These are phyloP conservation scores for Dryomyza anilis DNA, from an alignment of 2,888 invertebrate species.

Conservation along the genomic window DNA sequence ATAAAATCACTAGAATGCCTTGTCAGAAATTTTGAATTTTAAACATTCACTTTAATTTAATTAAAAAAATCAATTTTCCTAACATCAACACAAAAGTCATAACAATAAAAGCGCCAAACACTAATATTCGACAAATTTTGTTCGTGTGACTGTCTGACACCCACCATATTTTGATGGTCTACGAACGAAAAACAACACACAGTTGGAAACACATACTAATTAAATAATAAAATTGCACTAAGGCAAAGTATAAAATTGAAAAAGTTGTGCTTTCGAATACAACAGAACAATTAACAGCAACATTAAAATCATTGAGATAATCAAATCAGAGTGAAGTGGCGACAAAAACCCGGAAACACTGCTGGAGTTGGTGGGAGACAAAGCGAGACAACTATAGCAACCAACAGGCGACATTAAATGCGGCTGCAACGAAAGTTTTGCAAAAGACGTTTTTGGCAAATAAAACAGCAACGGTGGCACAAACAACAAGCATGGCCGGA, in stretches of 20 bases:
- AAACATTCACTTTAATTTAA: too few species aligned
- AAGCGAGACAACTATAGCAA: background rate
- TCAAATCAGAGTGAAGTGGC: conserved; percentile 1
- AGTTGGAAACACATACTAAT: too few species aligned
- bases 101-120: conserved; percentile 5
- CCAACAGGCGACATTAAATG: background rate
- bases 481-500: background rate
- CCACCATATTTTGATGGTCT: too few species aligned
- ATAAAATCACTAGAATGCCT: too few species aligned
- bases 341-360: background rate
- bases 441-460: background rate
- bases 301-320: conserved; percentile 19
- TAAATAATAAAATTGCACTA: too few species aligned
- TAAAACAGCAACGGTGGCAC: background rate
- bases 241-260: too few species aligned
- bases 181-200: too few species aligned
- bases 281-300: conserved; percentile 13
- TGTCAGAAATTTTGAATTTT: too few species aligned
- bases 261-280: background rate
- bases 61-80: too few species aligned
- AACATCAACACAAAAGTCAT: conserved; percentile 14
- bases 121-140: conserved; percentile 4
- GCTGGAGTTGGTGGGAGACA: too few species aligned
- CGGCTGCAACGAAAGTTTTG: too few species aligned
- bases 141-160: too few species aligned